Percentiles rank a stretch among this genome's conserved stretches.
These are phyloP conservation scores for Acanthosoma haemorrhoidale DNA, from an alignment of 2,888 invertebrate species.

Conservation along the genomic window DNA sequence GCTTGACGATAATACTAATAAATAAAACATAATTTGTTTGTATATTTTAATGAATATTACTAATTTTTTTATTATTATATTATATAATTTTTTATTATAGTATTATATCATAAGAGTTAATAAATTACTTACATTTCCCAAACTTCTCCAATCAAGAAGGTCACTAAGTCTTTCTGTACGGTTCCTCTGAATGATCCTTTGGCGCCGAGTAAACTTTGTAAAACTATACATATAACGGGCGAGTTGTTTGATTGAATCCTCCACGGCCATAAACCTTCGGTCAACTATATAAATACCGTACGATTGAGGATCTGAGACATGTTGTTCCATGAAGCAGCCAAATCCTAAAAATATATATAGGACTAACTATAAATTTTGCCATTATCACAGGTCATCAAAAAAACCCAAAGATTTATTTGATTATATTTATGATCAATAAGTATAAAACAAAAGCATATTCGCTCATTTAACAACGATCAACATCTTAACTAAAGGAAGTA, in stretches of 20 bases:
- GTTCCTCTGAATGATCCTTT: conserved; percentile 96
- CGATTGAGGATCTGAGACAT: conserved; percentile 93
- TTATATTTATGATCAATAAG: neutral
- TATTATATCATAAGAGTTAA: neutral
- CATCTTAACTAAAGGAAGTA: conserved; percentile 43
- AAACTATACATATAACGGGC: conserved; percentile 92
- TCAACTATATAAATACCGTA: conserved; percentile 99
- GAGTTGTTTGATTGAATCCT: conserved; percentile 86
- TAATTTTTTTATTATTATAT: too few species aligned
- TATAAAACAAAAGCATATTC: neutral
- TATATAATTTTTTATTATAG: neutral
- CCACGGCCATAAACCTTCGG: conserved; percentile 79
- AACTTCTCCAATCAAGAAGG: conserved; percentile 94
- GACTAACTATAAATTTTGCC: neutral
- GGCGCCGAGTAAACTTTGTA: conserved; percentile 79
- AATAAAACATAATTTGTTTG: conserved; percentile 29
- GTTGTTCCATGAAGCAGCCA: conserved; percentile 97
- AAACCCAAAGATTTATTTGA: neutral
- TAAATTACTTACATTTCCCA: conserved; percentile 78
- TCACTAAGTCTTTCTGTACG: conserved; percentile 95
- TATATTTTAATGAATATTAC: too few species aligned
- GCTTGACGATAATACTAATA: conserved; percentile 89
- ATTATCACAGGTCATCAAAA: neutral
- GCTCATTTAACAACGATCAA: neutral
- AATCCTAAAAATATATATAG: conserved; percentile 59